These are phyloP conservation scores for Oxyruncus cristatus DNA, from an alignment of 2,113 vertebrate genomes.

Conservation along the genomic window DNA sequence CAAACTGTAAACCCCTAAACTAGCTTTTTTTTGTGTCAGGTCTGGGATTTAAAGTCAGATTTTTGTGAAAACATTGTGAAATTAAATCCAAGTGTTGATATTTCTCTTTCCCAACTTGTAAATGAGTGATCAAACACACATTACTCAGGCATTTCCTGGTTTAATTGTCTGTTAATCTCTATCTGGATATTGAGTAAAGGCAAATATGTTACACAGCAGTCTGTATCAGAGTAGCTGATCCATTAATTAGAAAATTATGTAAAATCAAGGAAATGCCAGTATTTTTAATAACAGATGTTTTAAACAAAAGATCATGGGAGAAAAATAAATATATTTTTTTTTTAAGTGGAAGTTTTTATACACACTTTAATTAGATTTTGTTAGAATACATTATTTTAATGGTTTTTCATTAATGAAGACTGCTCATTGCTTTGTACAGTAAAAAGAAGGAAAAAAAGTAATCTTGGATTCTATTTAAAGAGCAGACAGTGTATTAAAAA, in stretches of 20 bases:
- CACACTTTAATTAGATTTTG: slow-evolving; percentile 76
- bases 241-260: neutral
- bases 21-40: neutral
- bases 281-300: slow-evolving; percentile 50
- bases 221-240: neutral
- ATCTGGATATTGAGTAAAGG: neutral
- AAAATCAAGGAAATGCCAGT: neutral
- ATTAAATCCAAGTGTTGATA: neutral
- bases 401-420: slow-evolving; percentile 72
- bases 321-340: slow-evolving; percentile 41
- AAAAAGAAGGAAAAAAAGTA: slow-evolving; percentile 63
- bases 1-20: neutral
- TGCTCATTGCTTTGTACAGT: slow-evolving; percentile 67
- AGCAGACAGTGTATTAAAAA: slow-evolving; percentile 52
- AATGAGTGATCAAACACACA: neutral
- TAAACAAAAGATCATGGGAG: slow-evolving; percentile 2
- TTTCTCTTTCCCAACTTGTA: neutral
- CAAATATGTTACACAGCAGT: neutral
- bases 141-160: neutral
- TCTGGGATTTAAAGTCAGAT: neutral
- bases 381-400: slow-evolving; percentile 75
- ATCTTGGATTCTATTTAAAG: slow-evolving; percentile 57
- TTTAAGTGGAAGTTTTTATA: slow-evolving; percentile 47
- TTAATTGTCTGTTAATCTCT: neutral
- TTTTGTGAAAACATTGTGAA: neutral